A percentile compares a stretch with the other conserved stretches of the same genome.
Evolutionary conservation across 2,888 invertebrate genomes (phyloP).

Genomic region (Agrotis puta): DNA sequence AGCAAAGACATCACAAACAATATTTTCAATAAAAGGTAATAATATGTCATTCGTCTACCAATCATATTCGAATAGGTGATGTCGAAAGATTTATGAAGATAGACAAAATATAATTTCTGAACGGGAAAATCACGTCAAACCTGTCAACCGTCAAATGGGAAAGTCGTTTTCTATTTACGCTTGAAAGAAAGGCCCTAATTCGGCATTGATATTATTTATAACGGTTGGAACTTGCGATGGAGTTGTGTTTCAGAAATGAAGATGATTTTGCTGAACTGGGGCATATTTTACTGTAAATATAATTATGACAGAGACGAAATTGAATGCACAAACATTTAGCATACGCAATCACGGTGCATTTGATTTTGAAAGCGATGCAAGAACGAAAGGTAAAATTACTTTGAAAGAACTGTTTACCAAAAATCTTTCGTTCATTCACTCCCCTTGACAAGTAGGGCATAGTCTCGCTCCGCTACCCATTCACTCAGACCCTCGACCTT

Average conservation of each 20-base stretch:
- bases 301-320: too few species aligned
- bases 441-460: slow-evolving; percentile 20
- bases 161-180: slow-evolving; percentile 21
- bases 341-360: too few species aligned
- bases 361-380: slow-evolving; percentile 1
- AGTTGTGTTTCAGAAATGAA: not conserved
- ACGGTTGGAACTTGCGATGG: not conserved
- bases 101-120: slow-evolving; percentile 32
- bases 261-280: too few species aligned
- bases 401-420: not conserved
- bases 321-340: too few species aligned
- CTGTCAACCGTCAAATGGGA: slow-evolving; percentile 40
- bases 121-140: slow-evolving; percentile 33
- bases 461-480: slow-evolving; percentile 28
- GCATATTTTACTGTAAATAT: too few species aligned
- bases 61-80: slow-evolving; percentile 26
- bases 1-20: too few species aligned
- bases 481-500: slow-evolving; percentile 40
- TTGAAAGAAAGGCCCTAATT: slow-evolving; percentile 25
- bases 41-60: slow-evolving; percentile 8
- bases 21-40: slow-evolving; percentile 1
- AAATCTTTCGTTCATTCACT: slow-evolving; percentile 20
- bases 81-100: slow-evolving; percentile 30
- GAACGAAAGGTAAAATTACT: not conserved
- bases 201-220: not conserved